phyloP scores from a whole-genome alignment of 2,113 vertebrate genomes.

The Oxyruncus cristatus region DNA sequence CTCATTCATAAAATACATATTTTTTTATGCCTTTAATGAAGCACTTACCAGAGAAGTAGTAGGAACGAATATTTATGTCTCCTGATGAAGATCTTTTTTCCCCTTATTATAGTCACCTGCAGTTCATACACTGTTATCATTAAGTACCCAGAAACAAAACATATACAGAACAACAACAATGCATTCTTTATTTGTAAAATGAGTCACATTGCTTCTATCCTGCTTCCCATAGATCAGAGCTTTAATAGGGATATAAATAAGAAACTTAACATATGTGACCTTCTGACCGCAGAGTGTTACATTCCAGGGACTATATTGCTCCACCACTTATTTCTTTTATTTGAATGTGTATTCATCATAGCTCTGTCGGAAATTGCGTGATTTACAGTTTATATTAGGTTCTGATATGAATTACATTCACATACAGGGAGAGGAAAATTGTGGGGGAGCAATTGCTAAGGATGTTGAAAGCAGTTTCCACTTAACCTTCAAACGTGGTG shows the following conservation, averaged over 20 bases:
- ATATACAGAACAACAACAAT: constrained; percentile 42
- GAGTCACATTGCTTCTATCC: constrained; percentile 58
- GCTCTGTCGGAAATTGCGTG: constrained; percentile 67
- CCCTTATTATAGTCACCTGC: constrained; percentile 17
- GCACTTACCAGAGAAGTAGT: neutral
- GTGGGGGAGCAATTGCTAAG: neutral
- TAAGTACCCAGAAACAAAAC: constrained; percentile 52
- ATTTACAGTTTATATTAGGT: constrained; percentile 72
- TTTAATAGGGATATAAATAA: constrained; percentile 75
- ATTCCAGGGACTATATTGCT: constrained; percentile 74
- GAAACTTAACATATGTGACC: constrained; percentile 77
- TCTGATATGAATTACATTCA: constrained; percentile 69
- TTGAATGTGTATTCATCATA: constrained; percentile 54
- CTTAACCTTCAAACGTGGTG: constrained; percentile 19
- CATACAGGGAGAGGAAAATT: constrained; percentile 39
- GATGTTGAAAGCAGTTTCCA: constrained; percentile 36
- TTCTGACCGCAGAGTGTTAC: constrained; percentile 74
- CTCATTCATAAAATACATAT: neutral
- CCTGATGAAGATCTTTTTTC: constrained; percentile 25
- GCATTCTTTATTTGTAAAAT: constrained; percentile 67
- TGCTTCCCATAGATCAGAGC: constrained; percentile 64
- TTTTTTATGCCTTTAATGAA: constrained; percentile 31
- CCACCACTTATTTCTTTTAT: constrained; percentile 62
- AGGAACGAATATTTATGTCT: constrained; percentile 22
- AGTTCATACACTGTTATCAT: constrained; percentile 50